Percentiles rank a stretch among this genome's conserved stretches.
phyloP scores from a whole-genome alignment of 2,888 invertebrate species.

The Brachypalpus laphriformis region DNA sequence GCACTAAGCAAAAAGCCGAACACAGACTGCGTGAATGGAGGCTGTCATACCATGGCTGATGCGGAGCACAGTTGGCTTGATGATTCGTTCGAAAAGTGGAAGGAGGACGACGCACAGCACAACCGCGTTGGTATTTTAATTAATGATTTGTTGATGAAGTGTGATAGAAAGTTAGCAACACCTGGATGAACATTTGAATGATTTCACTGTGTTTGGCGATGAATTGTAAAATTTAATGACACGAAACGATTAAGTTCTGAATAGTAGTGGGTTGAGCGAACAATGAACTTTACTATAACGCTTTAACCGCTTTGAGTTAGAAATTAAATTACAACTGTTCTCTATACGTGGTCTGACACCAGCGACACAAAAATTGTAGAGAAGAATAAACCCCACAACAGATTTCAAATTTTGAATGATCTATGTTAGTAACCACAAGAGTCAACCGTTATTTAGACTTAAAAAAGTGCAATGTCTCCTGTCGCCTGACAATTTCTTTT shows the following conservation, averaged over 20 bases:
- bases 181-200: slow-evolving; percentile 32
- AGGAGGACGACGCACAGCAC: no score
- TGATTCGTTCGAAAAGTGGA: no score
- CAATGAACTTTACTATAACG: not conserved
- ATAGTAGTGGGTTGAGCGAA: not conserved
- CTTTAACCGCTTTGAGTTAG: not conserved
- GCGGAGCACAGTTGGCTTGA: not conserved
- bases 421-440: no score
- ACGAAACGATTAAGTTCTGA: slow-evolving; percentile 11
- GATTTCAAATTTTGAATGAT: no score
- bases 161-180: slow-evolving; percentile 41
- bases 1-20: no score
- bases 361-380: no score
- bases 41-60: not conserved
- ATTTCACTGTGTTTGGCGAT: slow-evolving; percentile 25
- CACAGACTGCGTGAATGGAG: not conserved
- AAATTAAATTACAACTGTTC: no score
- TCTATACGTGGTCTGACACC: no score
- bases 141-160: slow-evolving; percentile 45
- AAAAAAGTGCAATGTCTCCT: no score
- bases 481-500: no score
- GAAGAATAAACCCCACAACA: no score
- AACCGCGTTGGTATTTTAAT: slow-evolving; percentile 32
- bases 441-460: no score
- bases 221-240: slow-evolving; percentile 30